Evolutionary conservation across 92 coral and sea anemone genomes (phyloP), one percentile per base, ranked within the genome.

Genomic region (Pocillopora meandrina): DNA sequence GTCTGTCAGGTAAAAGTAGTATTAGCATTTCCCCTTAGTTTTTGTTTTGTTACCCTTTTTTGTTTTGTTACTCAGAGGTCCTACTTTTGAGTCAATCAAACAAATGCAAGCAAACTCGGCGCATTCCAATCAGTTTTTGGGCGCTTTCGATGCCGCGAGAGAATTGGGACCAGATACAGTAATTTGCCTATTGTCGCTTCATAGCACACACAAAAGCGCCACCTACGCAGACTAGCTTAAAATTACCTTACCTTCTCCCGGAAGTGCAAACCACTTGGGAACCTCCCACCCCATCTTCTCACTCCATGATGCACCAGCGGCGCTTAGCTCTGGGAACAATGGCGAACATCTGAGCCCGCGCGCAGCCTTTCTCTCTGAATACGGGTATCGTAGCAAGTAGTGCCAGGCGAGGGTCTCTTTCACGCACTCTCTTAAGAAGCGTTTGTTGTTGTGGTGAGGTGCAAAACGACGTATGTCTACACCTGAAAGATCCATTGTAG

Each of bases 401-500:
- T 94, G 98, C 95, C 95, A 92, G 8, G 93, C 94, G 10, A 96
- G 72, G 12, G 86, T 90, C 67, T 91, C 96, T 56, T 72, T 91
- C 26, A 96, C 98, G 71, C 91, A 85, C 79, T 96, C 98, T 75
- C 93, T 92, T 70, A 96, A 84, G 75, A 87, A 96, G 63, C 86
- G 87, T 84, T 95, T 96, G 92, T 94, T 96, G 88, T 91, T 92
- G 71, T 89, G 95, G 89, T 91, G 89, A 83, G 90, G 90, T 20
- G 91, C 87, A 77, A 96, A 96, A 60, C 99, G 96, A 75, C 92
- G 90, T 90, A 96, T 96, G 85, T 96, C 98, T 80, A 96, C 94
- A 36, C 93, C 66, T 67, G 89, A 82, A 61, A 96, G 86, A 76
- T 96, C 99, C 95, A 94, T 92, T 2, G 96, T 94, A 60, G 99